Base-by-base conservation (phyloP, 2,113 vertebrate genomes). In the Azemiops feae region DNA sequence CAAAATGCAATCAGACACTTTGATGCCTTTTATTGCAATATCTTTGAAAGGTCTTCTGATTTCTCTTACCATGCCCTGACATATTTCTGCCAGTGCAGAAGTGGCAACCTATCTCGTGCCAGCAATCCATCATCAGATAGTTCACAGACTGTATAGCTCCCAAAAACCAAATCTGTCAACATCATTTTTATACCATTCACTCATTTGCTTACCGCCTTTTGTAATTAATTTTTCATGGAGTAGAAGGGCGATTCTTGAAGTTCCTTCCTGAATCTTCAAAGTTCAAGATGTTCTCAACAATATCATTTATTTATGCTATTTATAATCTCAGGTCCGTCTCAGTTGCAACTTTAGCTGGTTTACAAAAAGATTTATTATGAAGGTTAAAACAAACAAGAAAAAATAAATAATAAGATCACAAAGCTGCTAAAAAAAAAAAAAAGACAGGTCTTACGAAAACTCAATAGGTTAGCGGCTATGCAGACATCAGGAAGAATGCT, bases 11-110 rank as follows among this genome's bases (percentile, higher is more conserved):
- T 91, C 39, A 87, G 57, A 91, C 2, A 91, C 45, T 58, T 10
- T 92, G 47, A 27, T 5, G 43, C 92, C 87, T 95, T 93, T 60
- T 0, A 1, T 5, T 50, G 16, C 64, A 94, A 93, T 94, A 92
- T 92, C 93, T 92, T 34, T 92, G 20, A 95, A 92, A 50, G 23
- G 4, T 11, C 10, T 87, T 50, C 43, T 16, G 45, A 30, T 47
- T 87, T 50, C 47, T n/a, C 11, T 27, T 87, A 45, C 25, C 2
- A 11, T 27, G 47, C 25, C 25, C 85, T 87, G 69, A 74, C 16
- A 74, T 74, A 74, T 74, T 74, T 74, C 2, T 81, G 69, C 69
- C 34, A 7, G 34, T 39, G 16, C 69, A 39, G 39, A 81, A 81
- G 69, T 39, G 6, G 69, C 69, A 81, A 81, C 69, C 69, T 81